These are phyloP conservation scores for Hydraecia micacea DNA, from an alignment of 2,888 invertebrate species.

Conservation along the genomic window DNA sequence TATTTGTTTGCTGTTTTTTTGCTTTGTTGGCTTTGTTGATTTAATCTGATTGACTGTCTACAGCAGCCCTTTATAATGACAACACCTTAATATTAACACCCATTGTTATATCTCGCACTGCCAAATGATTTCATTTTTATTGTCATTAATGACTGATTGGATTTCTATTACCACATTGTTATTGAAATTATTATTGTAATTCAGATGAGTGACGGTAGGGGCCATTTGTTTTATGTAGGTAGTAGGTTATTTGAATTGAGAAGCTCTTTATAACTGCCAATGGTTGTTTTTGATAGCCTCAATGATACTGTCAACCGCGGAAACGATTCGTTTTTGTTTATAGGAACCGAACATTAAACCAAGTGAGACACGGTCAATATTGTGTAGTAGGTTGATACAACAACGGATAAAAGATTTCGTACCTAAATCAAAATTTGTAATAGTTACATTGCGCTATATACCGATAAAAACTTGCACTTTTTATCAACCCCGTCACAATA, in stretches of 20 bases:
- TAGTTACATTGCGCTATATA: not conserved
- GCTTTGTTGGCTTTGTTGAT: too few relatives aligned
- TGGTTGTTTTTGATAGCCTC: not conserved
- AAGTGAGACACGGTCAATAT: not conserved
- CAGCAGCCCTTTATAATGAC: not conserved
- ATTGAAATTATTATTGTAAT: not conserved
- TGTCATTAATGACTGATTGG: not conserved
- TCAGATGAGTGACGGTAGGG: conserved; percentile 5
- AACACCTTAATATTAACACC: not conserved
- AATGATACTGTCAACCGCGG: not conserved
- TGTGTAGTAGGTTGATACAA: not conserved
- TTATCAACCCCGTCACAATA: conserved; percentile 28
- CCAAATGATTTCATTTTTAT: conserved; percentile 19
- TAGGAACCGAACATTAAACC: not conserved
- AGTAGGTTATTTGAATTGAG: not conserved
- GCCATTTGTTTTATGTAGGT: not conserved
- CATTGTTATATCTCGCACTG: not conserved
- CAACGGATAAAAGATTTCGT: not conserved
- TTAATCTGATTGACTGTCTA: not conserved
- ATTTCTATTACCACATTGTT: not conserved
- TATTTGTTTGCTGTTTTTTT: too few relatives aligned
- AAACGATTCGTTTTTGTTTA: not conserved
- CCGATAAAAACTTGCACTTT: conserved; percentile 51
- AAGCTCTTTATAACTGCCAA: not conserved
- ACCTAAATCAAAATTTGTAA: conserved; percentile 18